phyloP scores from a whole-genome alignment of 2,888 invertebrate species.

The Venusia cambrica region DNA sequence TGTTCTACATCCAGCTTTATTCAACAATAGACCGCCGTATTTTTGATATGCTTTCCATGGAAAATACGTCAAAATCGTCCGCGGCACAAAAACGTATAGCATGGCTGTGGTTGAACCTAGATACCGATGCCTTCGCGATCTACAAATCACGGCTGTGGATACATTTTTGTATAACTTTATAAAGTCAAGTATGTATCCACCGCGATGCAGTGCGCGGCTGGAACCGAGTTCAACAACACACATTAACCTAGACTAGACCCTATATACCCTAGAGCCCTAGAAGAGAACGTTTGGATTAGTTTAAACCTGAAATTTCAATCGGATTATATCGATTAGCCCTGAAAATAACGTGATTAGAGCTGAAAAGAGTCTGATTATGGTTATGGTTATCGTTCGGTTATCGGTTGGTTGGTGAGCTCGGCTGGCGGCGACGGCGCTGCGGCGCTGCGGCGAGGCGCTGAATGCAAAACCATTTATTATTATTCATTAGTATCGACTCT shows the following conservation, averaged over 20 bases:
- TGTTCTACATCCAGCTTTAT: too few species aligned
- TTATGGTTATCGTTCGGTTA: conserved; percentile 10
- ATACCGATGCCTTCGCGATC: too few species aligned
- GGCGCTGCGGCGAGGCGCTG: neutral
- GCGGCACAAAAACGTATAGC: too few species aligned
- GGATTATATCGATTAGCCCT: conserved; percentile 66
- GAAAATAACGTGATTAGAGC: conserved; percentile 67
- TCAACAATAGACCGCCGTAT: too few species aligned
- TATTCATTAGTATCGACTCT: conserved; percentile 5
- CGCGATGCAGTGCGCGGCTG: neutral
- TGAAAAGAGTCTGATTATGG: conserved; percentile 54
- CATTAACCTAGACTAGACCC: conserved; percentile 6
- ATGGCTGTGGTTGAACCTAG: too few species aligned
- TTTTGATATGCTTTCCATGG: too few species aligned
- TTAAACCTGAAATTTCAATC: conserved; percentile 68
- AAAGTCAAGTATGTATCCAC: too few species aligned
- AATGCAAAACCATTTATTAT: conserved; percentile 6
- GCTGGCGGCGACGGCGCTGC: conserved; percentile 5
- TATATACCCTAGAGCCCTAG: conserved; percentile 51
- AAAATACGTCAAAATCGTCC: too few species aligned
- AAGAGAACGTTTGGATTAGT: conserved; percentile 52
- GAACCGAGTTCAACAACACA: too few species aligned
- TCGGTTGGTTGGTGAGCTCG: neutral
- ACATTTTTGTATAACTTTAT: too few species aligned
- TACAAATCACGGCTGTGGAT: too few species aligned